Evolutionary conservation across 2,888 invertebrate species (phyloP).

Genomic region (Rhimphoctona megacephalus): DNA sequence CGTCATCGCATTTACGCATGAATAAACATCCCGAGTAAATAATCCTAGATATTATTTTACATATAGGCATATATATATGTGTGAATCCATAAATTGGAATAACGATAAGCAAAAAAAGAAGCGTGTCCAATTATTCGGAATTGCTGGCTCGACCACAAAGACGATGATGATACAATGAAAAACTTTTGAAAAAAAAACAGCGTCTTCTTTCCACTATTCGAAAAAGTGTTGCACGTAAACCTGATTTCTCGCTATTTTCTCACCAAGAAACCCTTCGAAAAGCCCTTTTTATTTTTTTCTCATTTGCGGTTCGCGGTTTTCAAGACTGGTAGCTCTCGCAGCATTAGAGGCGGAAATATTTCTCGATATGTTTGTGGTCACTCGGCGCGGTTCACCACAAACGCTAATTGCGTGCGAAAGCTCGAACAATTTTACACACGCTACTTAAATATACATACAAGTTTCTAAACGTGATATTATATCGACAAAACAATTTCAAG

Average conservation of each 20-base stretch:
- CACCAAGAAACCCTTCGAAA: background rate
- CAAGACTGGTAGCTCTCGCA: slow-evolving; percentile 32
- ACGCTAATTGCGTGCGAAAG: slow-evolving; percentile 37
- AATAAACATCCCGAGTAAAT: slow-evolving; percentile 49
- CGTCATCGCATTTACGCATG: slow-evolving; percentile 41
- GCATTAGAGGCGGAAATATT: background rate
- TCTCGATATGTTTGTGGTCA: slow-evolving; percentile 3
- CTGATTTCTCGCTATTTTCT: slow-evolving; percentile 37
- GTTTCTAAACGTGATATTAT: background rate
- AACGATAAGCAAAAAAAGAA: background rate
- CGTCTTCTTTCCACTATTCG: background rate
- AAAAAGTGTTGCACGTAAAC: slow-evolving; percentile 10
- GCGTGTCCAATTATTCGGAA: slow-evolving; percentile 34
- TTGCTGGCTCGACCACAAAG: slow-evolving; percentile 22
- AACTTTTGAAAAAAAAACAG: background rate
- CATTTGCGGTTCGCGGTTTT: slow-evolving; percentile 9
- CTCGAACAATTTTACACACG: slow-evolving; percentile 26
- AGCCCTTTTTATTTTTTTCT: background rate
- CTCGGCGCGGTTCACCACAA: slow-evolving; percentile 5
- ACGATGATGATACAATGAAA: background rate
- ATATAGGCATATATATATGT: background rate
- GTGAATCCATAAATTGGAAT: slow-evolving; percentile 1
- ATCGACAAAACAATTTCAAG: background rate
- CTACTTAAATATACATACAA: background rate
- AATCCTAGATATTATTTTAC: slow-evolving; percentile 27